Evolutionary conservation across 2,888 invertebrate species (phyloP).

Genomic region (Scotopteryx bipunctaria): DNA sequence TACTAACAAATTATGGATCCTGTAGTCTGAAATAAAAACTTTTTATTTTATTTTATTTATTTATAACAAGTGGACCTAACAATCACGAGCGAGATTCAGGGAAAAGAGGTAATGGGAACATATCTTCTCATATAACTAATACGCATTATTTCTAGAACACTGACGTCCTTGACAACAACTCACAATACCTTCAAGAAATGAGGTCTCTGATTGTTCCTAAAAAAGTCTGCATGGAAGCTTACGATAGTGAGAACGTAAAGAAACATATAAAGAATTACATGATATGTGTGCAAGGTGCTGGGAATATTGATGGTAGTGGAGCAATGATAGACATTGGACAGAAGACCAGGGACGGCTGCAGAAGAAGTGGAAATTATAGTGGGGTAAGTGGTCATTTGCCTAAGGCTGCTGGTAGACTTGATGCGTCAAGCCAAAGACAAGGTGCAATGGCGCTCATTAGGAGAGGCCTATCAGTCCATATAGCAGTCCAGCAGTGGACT

Average conservation of each 20-base stretch:
- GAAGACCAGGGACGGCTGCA: not conserved
- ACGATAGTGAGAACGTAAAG: slow-evolving; percentile 3
- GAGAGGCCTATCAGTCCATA: too few relatives aligned
- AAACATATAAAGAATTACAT: slow-evolving; percentile 20
- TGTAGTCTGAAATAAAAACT: too few relatives aligned
- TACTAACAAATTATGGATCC: too few relatives aligned
- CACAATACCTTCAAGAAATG: slow-evolving; percentile 24
- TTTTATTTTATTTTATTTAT: not conserved
- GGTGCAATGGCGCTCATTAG: too few relatives aligned
- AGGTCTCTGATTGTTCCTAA: slow-evolving; percentile 39
- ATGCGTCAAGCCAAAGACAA: too few relatives aligned
- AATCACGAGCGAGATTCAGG: too few relatives aligned
- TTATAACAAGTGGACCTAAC: too few relatives aligned
- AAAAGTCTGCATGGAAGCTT: slow-evolving; percentile 30
- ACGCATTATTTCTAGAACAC: not conserved
- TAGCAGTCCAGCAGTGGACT: too few relatives aligned
- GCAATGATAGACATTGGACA: not conserved
- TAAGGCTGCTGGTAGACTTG: too few relatives aligned
- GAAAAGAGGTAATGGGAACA: not conserved
- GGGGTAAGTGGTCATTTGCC: not conserved
- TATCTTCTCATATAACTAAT: not conserved
- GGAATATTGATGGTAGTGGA: slow-evolving; percentile 27
- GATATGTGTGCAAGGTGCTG: slow-evolving; percentile 25
- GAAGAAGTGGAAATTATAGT: slow-evolving; percentile 7
- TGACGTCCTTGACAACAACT: slow-evolving; percentile 10